Evolutionary conservation across 1,140 invertebrate genomes (phyloP).

Genomic region (Apis florea): DNA sequence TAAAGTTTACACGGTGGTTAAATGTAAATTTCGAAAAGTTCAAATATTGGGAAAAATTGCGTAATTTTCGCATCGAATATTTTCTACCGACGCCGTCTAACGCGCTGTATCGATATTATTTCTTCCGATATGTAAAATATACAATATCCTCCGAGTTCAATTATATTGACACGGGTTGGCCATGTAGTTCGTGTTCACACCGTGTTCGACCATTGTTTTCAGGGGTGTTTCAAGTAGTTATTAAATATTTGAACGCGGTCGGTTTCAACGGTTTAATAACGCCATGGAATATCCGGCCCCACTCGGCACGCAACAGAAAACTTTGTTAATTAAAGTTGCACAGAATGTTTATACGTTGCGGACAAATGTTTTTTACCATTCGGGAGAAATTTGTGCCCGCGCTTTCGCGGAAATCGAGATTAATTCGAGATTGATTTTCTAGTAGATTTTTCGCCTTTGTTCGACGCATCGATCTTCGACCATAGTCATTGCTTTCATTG

Average conservation of each 20-base stretch:
- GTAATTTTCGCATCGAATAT: too few species aligned
- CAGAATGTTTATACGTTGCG: conserved; percentile 4
- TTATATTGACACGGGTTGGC: background rate
- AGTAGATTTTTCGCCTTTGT: background rate
- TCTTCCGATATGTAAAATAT: too few species aligned
- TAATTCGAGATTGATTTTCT: background rate
- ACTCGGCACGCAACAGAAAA: conserved; percentile 14
- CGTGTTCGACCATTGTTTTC: background rate
- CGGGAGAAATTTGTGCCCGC: too few species aligned
- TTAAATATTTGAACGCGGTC: conserved; percentile 29
- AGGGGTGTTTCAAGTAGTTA: background rate
- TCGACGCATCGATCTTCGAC: background rate
- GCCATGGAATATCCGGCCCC: conserved; percentile 1
- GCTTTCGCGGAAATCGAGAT: background rate
- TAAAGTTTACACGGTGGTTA: too few species aligned
- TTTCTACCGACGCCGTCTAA: too few species aligned
- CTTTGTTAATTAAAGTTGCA: conserved; percentile 44
- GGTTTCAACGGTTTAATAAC: conserved; percentile 28
- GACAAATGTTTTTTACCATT: conserved; percentile 4
- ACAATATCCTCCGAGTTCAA: background rate
- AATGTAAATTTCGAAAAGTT: too few species aligned
- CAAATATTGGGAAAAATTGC: too few species aligned
- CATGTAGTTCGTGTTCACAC: background rate
- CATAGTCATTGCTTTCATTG: background rate
- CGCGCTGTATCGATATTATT: too few species aligned